Percentiles rank a stretch among this genome's conserved stretches.
Evolutionary conservation across 2,113 vertebrate species (phyloP).

Genomic region (Cavia aperea): DNA sequence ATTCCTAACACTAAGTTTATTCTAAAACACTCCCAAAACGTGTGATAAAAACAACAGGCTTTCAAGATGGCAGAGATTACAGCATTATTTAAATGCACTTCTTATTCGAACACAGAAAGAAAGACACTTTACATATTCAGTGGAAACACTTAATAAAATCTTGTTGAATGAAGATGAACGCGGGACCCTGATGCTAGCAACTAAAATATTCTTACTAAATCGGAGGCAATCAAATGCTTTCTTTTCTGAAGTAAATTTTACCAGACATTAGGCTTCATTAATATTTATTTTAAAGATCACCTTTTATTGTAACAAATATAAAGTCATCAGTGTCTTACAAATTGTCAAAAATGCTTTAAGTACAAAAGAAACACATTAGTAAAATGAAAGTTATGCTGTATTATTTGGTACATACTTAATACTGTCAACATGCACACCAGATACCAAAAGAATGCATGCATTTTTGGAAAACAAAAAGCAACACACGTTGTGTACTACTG

Average conservation of each 20-base stretch:
- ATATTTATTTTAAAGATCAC: slow-evolving; percentile 72
- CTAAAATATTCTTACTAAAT: background rate
- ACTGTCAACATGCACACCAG: slow-evolving; percentile 73
- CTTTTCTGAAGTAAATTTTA: slow-evolving; percentile 49
- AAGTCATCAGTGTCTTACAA: slow-evolving; percentile 78
- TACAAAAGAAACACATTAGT: slow-evolving; percentile 77
- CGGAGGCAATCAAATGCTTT: slow-evolving; percentile 25
- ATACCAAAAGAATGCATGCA: slow-evolving; percentile 74
- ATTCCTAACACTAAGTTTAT: background rate
- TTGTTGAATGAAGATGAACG: slow-evolving; percentile 9
- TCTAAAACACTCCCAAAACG: background rate
- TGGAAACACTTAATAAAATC: slow-evolving; percentile 28
- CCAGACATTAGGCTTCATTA: slow-evolving; percentile 64
- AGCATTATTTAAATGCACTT: slow-evolving; percentile 26
- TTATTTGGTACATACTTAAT: slow-evolving; percentile 69
- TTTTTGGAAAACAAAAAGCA: slow-evolving; percentile 52
- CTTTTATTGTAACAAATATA: slow-evolving; percentile 81
- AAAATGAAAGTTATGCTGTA: slow-evolving; percentile 68
- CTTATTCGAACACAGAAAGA: background rate
- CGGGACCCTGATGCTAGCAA: background rate
- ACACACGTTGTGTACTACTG: slow-evolving; percentile 1
- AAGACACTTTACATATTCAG: background rate
- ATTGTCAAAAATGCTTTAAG: slow-evolving; percentile 75
- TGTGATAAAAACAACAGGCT: background rate
- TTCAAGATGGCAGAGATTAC: background rate